Base-by-base conservation (phyloP, 2,113 vertebrate genomes). In the Elephas maximus region DNA sequence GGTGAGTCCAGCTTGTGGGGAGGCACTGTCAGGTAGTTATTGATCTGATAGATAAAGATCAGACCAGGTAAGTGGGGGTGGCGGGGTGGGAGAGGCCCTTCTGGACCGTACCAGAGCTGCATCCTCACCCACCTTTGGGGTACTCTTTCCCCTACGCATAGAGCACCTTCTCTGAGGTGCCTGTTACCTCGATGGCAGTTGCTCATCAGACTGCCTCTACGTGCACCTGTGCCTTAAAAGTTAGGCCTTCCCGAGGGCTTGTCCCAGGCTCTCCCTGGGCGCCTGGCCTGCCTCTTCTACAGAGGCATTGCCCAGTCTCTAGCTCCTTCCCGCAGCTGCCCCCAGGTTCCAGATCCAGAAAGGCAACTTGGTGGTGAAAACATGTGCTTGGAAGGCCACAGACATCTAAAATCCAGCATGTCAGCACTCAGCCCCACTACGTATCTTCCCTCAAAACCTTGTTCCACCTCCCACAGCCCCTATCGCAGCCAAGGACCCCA, bases 21-120 rank as follows among this genome's bases (percentile, higher is more conserved):
- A 0, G 99, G 99, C 90, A 99, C 99, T 0, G 99, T 99, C 98
- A 99, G 98, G 98, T 99, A 99, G 98, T 99, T 99, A 95, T 98
- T 99, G 97, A 99, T 99, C 99, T 99, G 77, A 8, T 71, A 97
- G 28, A 96, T 60, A 84, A 93, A 73, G 98, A 97, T 0, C 0
- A 10, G 90, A 96, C 8, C 1, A 17, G 18, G 57, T 97, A 92
- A 93, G 62, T 10, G 3, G 0, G 3, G 92, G 88, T 2, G 10
- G 74, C 20, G 2, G 12, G 41, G 57, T 5, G 3, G 84, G 17
- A 5, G 44, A 14, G 24, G 2, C 8, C 28, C 45, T n/a, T 44
- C 33, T 10, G n/a, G 53, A 18, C 0, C 8, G 41, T 1, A 2
- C 17, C 18, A 0, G 0, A 17, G 44, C 0, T 2, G 23, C 10